Conservation (phyloP, 2,797 vertebrate species). For the Halcyon chelicuti region DNA sequence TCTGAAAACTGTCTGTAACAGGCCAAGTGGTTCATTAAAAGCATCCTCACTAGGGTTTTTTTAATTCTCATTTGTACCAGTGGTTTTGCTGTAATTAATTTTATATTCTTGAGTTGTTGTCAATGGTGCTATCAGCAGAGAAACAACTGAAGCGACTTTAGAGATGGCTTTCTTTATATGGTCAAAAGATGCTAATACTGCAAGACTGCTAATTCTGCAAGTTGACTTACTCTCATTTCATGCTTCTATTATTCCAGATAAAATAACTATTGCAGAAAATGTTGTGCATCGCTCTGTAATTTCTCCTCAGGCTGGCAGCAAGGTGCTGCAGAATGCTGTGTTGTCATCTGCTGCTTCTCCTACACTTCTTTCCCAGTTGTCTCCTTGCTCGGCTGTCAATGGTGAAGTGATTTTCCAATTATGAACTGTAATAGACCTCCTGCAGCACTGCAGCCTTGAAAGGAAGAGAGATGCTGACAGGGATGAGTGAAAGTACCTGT, state of each 20-base stretch:
- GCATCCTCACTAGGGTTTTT: not conserved
- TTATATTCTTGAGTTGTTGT: not conserved
- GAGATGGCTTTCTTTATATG: slow-evolving; percentile 27
- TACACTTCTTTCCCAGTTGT: not conserved
- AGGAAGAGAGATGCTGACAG: not conserved
- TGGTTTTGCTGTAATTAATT: not conserved
- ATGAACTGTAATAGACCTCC: not conserved
- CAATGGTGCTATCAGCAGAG: slow-evolving; percentile 8
- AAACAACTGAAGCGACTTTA: not conserved
- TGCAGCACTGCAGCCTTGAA: not conserved
- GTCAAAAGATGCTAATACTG: not conserved
- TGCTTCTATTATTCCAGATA: not conserved
- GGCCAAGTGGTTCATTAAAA: not conserved
- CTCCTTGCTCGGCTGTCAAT: not conserved
- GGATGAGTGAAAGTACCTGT: not conserved
- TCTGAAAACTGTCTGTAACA: not conserved
- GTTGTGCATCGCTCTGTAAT: not conserved
- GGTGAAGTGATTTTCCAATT: not conserved
- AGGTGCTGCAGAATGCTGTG: not conserved
- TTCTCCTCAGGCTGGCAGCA: not conserved
- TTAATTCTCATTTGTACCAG: not conserved
- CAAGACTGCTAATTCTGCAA: not conserved
- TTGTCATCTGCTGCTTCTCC: not conserved
- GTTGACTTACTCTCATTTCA: not conserved
- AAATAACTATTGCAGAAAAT: not conserved